Percentiles rank a stretch among this genome's conserved stretches.
Conservation (phyloP, 2,797 vertebrate genomes). For the Streptopelia turtur region DNA sequence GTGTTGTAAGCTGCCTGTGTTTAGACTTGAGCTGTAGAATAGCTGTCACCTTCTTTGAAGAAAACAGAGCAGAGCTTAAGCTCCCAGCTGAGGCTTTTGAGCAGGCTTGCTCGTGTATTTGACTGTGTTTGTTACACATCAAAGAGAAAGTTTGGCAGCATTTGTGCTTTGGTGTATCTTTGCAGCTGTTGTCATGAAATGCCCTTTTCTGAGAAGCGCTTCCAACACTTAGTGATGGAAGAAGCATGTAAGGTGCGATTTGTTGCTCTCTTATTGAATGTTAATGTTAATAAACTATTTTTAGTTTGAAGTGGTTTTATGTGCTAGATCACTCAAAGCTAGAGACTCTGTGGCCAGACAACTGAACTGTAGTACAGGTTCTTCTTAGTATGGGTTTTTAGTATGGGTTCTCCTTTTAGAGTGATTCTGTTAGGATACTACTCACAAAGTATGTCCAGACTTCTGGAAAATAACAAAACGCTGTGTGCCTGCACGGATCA, state of each 20-base stretch:
- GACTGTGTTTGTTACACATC: neutral
- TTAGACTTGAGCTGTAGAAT: neutral
- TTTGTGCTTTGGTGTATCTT: neutral
- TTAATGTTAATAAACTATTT: accelerated
- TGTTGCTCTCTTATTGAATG: neutral
- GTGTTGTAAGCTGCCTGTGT: neutral
- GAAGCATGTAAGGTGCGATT: neutral
- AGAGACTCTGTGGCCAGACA: neutral
- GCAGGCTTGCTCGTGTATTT: neutral
- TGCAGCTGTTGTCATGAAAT: neutral
- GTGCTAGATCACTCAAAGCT: neutral
- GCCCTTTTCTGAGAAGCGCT: neutral
- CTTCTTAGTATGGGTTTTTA: neutral
- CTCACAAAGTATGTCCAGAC: neutral
- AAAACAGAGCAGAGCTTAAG: neutral
- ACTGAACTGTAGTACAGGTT: neutral
- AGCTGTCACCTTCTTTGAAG: neutral
- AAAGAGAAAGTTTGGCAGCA: neutral
- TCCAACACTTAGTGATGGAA: neutral
- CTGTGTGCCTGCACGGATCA: neutral
- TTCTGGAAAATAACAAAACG: neutral
- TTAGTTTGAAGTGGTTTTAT: neutral
- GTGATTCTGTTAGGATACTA: neutral
- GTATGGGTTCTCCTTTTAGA: neutral
- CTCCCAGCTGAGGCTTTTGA: neutral